A percentile compares a stretch with the other conserved stretches of the same genome.
These are phyloP conservation scores for Drosophila peninsularis DNA, from an alignment of 2,888 invertebrate genomes.

Conservation along the genomic window DNA sequence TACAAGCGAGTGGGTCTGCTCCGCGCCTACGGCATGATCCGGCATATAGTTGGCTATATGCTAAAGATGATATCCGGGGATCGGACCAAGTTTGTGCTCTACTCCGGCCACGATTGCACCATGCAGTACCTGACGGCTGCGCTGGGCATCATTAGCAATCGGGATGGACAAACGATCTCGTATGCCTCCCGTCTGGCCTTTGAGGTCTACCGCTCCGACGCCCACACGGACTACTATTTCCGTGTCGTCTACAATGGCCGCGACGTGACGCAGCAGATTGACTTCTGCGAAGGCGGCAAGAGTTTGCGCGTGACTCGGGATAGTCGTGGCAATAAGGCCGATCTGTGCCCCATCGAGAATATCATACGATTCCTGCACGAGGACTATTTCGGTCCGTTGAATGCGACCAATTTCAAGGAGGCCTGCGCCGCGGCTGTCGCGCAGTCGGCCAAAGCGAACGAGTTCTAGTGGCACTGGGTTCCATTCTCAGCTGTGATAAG, in stretches of 20 bases:
- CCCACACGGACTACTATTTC: slow-evolving; percentile 89
- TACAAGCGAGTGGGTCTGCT: slow-evolving; percentile 89
- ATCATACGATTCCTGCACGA: slow-evolving; percentile 94
- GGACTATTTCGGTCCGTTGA: slow-evolving; percentile 92
- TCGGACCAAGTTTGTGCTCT: slow-evolving; percentile 90
- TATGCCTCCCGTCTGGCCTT: slow-evolving; percentile 95
- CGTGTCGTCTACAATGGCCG: slow-evolving; percentile 93
- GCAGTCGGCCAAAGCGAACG: slow-evolving; percentile 79
- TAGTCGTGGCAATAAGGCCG: slow-evolving; percentile 85
- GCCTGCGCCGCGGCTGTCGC: slow-evolving; percentile 87
- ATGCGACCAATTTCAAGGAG: slow-evolving; percentile 95
- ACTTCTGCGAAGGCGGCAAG: slow-evolving; percentile 90
- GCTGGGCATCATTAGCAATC: slow-evolving; percentile 87
- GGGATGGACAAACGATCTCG: slow-evolving; percentile 87
- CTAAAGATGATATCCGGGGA: slow-evolving; percentile 91
- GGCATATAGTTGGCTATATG: slow-evolving; percentile 93
- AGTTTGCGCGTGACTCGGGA: slow-evolving; percentile 86
- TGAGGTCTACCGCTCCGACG: slow-evolving; percentile 92
- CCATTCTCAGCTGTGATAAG: slow-evolving; percentile 66
- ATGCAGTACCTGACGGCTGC: slow-evolving; percentile 93
- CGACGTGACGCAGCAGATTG: slow-evolving; percentile 92
- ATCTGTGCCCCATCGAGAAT: slow-evolving; percentile 93
- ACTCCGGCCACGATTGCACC: slow-evolving; percentile 97
- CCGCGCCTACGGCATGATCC: slow-evolving; percentile 92
- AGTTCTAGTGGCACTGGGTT: slow-evolving; percentile 69